phyloP scores from a whole-genome alignment of 2,113 vertebrate genomes.

The Takifugu flavidus region DNA sequence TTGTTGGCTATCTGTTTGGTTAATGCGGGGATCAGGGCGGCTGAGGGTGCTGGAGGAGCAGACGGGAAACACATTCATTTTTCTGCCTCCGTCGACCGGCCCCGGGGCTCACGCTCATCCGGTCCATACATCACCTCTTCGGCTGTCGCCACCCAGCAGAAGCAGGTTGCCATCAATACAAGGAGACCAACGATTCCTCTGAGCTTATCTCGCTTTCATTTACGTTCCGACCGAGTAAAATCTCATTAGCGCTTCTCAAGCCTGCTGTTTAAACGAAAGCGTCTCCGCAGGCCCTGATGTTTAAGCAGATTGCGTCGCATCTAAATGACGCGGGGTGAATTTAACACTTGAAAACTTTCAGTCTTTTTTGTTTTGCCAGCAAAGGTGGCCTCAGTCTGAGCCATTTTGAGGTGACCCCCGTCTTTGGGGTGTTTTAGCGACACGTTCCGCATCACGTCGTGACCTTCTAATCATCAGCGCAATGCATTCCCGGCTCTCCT shows the following conservation, averaged over 20 bases:
- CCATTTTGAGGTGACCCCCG: slow-evolving; percentile 11
- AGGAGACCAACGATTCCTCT: slow-evolving; percentile 44
- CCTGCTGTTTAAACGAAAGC: slow-evolving; percentile 48
- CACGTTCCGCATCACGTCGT: slow-evolving; percentile 30
- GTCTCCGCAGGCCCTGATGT: slow-evolving; percentile 29
- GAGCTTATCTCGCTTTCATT: slow-evolving; percentile 57
- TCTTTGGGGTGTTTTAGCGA: slow-evolving; percentile 4
- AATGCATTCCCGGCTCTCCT: slow-evolving; percentile 17
- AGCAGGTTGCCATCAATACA: slow-evolving; percentile 45
- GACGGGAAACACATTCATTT: slow-evolving; percentile 65
- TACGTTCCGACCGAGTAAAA: slow-evolving; percentile 49
- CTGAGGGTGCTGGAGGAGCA: slow-evolving; percentile 55
- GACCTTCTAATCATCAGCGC: slow-evolving; percentile 35
- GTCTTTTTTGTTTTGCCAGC: background rate
- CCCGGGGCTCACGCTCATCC: slow-evolving; percentile 51
- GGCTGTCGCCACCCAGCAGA: slow-evolving; percentile 36
- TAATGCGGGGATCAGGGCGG: slow-evolving; percentile 70
- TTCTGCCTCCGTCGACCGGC: slow-evolving; percentile 55
- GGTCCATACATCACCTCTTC: slow-evolving; percentile 56
- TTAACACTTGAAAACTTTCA: background rate
- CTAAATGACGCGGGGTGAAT: slow-evolving; percentile 12
- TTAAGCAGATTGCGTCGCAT: slow-evolving; percentile 21
- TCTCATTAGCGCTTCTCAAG: slow-evolving; percentile 47
- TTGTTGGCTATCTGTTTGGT: slow-evolving; percentile 78
- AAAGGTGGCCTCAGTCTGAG: background rate